These are phyloP conservation scores for Cebuella pygmaea DNA, from an alignment of 2,797 vertebrate genomes.

Conservation along the genomic window DNA sequence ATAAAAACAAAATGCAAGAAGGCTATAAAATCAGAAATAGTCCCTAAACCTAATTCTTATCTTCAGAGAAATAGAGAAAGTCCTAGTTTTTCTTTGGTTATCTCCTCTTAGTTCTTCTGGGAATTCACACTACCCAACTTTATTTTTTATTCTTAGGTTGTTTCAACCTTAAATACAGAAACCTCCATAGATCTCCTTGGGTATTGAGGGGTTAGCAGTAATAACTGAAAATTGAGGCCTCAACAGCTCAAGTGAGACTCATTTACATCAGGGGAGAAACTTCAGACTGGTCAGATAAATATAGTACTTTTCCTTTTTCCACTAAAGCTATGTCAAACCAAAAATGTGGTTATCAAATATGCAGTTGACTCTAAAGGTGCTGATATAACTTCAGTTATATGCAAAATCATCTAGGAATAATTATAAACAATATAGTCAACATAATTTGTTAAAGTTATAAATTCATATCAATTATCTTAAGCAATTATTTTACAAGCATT, in stretches of 20 bases:
- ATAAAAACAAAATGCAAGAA: not conserved
- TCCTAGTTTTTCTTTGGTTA: not conserved
- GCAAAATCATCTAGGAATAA: slow-evolving; percentile 32
- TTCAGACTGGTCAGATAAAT: not conserved
- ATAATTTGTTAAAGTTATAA: not conserved
- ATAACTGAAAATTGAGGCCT: not conserved
- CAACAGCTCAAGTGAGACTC: not conserved
- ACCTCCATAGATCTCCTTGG: not conserved
- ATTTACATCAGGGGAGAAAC: not conserved
- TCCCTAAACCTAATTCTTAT: not conserved
- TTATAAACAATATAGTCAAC: slow-evolving; percentile 23
- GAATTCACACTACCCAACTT: not conserved
- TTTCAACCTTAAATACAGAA: not conserved
- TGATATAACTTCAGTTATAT: slow-evolving; percentile 21
- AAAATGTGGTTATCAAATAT: not conserved
- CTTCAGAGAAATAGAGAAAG: not conserved
- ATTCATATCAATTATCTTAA: not conserved
- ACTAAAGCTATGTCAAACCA: not conserved
- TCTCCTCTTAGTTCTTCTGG: not conserved
- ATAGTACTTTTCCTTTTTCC: not conserved
- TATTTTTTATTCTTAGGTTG: not conserved
- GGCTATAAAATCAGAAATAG: not conserved
- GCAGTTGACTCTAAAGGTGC: not conserved
- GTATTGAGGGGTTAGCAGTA: not conserved
- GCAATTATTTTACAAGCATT: not conserved